A percentile compares a stretch with the other conserved stretches of the same genome.
Evolutionary conservation across 2,113 vertebrate genomes (phyloP).

Genomic region (Erythrolamprus reginae): DNA sequence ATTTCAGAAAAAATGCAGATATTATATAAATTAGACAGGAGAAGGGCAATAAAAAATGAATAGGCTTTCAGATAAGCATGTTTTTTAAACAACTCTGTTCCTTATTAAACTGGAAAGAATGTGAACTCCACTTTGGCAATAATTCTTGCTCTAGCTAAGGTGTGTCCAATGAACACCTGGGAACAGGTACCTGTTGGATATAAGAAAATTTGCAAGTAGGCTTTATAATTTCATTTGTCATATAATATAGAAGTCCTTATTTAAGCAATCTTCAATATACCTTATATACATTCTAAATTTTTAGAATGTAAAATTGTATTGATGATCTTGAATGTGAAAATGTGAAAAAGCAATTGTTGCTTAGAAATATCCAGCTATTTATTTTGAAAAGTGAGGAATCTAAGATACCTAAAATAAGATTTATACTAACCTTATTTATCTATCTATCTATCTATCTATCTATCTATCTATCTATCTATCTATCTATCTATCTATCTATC

Average conservation of each 20-base stretch:
- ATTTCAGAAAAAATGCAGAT: conserved; percentile 52
- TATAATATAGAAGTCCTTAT: conserved; percentile 58
- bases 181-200: conserved; percentile 2
- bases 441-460: too few species aligned
- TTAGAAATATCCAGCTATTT: background rate
- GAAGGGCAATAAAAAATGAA: conserved; percentile 55
- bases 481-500: too few species aligned
- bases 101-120: background rate
- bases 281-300: conserved; percentile 37
- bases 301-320: conserved; percentile 1
- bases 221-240: conserved; percentile 32
- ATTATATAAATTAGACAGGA: conserved; percentile 55
- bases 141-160: conserved; percentile 42
- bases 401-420: conserved; percentile 3
- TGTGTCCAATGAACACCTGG: conserved; percentile 38
- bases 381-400: conserved; percentile 27
- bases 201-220: conserved; percentile 15
- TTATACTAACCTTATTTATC: too few species aligned
- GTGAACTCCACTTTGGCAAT: background rate
- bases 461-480: too few species aligned
- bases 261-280: conserved; percentile 48
- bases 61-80: conserved; percentile 50
- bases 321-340: conserved; percentile 26
- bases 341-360: conserved; percentile 26
- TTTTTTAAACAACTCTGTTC: conserved; percentile 35